Base-by-base conservation (phyloP, 2,797 vertebrate species). In the Borostomias antarcticus region DNA sequence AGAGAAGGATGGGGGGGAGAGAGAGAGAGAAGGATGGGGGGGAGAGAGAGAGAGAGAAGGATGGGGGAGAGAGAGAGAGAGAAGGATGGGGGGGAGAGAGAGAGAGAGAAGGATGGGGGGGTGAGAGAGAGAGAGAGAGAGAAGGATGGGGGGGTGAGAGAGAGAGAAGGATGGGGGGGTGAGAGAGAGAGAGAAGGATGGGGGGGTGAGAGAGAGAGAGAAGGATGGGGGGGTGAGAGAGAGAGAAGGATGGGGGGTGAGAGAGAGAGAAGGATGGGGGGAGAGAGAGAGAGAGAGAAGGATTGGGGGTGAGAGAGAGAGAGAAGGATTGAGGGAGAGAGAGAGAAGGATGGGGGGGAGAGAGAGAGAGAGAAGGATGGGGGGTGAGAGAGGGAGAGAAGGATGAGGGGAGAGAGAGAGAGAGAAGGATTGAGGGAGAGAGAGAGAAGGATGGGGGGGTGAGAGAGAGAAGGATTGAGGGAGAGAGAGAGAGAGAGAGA, bases 41-140 rank as follows among this genome's bases (percentile, higher is more conserved):
- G 48, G 6, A 9, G 48, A 26, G 56, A 19, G 37, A 45, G 32
- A n/a, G 29, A 28, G 30, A 35, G 59, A 69, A 43, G 57, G 23
- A n/a, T n/a, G n/a, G n/a, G n/a, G n/a, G n/a, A 51, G 66, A 60
- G 54, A 67, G 76, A 79, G 61, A 65, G 66, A 65, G 51, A 62
- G 40, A 45, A 15, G 57, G 32, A 6, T 3, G 50, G 28, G 57
- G 25, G 43, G 13, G 25, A 13, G 62, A 28, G 33, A 45, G 68
- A 51, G 64, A 64, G 69, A 75, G 40, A n/a, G n/a, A n/a, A n/a
- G n/a, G n/a, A n/a, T n/a, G n/a, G n/a, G n/a, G n/a, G n/a, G n/a
- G n/a, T 68, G 56, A 72, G 62, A 21, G 19, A 62, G 59, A n/a
- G 23, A 74, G 56, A 66, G 68, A 45, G 47, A 74, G 69, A 64